phyloP scores from a whole-genome alignment of 2,888 invertebrate species.

The Thecophora atra region DNA sequence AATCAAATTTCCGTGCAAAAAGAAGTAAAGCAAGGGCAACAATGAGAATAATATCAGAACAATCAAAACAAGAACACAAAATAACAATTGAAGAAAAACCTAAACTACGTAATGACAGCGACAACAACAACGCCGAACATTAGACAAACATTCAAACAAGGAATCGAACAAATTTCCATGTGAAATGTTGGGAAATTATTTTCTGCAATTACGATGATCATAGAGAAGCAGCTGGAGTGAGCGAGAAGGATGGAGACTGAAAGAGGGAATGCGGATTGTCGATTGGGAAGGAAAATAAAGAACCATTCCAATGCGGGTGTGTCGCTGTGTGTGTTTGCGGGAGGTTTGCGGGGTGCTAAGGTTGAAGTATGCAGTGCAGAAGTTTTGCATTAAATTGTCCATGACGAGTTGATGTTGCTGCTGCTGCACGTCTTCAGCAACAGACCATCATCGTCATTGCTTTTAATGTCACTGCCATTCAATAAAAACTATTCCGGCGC shows the following conservation, averaged over 20 bases:
- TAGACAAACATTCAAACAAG: slow-evolving; percentile 45
- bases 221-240: background rate
- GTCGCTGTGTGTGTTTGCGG: background rate
- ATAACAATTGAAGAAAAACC: slow-evolving; percentile 9
- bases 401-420: slow-evolving; percentile 50
- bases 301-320: background rate
- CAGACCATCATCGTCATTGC: background rate
- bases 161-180: slow-evolving; percentile 61
- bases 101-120: background rate
- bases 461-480: background rate
- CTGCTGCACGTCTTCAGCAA: slow-evolving; percentile 6
- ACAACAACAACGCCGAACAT: slow-evolving; percentile 1
- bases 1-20: background rate
- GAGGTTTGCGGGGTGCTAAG: background rate
- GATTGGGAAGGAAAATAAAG: background rate
- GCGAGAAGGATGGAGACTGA: slow-evolving; percentile 2
- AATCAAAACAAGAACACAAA: slow-evolving; percentile 2
- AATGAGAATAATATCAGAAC: background rate
- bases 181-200: slow-evolving; percentile 54
- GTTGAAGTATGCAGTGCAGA: slow-evolving; percentile 14
- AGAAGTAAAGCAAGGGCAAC: background rate
- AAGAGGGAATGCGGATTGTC: no score
- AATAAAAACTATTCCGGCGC: background rate
- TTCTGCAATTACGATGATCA: slow-evolving; percentile 24
- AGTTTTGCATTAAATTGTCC: slow-evolving; percentile 54